Percentiles rank a stretch among this genome's conserved stretches.
These are phyloP conservation scores for Epinotia ramella DNA, from an alignment of 2,888 invertebrate genomes.

Conservation along the genomic window DNA sequence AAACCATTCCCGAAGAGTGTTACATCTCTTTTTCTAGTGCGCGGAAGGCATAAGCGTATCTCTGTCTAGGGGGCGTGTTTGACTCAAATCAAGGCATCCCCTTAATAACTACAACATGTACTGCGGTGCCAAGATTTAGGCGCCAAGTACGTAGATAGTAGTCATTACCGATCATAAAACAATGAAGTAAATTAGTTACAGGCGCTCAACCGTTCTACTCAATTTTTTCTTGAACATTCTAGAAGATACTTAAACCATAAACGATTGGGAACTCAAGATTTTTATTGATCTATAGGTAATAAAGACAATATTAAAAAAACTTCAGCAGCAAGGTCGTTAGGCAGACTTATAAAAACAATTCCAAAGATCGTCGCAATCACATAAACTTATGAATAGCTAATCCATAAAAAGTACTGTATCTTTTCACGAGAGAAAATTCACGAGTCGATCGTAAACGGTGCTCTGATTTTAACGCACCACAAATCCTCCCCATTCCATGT, in stretches of 20 bases:
- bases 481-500: constrained; percentile 61
- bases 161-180: not conserved
- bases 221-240: not conserved
- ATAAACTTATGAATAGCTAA: constrained; percentile 45
- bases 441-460: constrained; percentile 60
- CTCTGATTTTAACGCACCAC: constrained; percentile 68
- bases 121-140: not conserved
- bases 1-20: too few species aligned
- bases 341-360: constrained; percentile 17
- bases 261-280: not conserved
- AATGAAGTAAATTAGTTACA: not conserved
- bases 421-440: constrained; percentile 35
- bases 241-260: not conserved
- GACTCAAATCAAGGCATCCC: too few species aligned
- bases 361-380: constrained; percentile 33
- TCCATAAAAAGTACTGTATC: constrained; percentile 43
- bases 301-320: constrained; percentile 16
- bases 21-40: too few species aligned
- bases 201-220: not conserved
- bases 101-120: not conserved
- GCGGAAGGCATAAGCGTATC: too few species aligned
- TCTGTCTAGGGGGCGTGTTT: too few species aligned
- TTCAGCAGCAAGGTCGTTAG: constrained; percentile 14
- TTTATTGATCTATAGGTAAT: not conserved
- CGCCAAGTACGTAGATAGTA: not conserved